These are phyloP conservation scores for Phyllotis vaccarum DNA, from an alignment of 2,797 vertebrate species.

Conservation along the genomic window DNA sequence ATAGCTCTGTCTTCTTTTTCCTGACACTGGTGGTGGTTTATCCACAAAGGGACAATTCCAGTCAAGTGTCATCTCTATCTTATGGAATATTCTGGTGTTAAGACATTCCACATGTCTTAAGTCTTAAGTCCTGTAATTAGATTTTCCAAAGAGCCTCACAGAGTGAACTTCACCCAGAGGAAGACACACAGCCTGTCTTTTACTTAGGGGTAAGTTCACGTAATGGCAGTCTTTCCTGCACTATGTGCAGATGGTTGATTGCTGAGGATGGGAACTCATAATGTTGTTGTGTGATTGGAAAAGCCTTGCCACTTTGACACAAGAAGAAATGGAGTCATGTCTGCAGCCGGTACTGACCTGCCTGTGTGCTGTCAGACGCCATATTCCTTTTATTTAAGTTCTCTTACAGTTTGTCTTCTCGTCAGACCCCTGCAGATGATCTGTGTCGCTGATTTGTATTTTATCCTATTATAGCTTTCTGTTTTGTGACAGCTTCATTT, in stretches of 20 bases:
- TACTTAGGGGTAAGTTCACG: not conserved
- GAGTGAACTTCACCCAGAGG: not conserved
- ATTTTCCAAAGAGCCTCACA: not conserved
- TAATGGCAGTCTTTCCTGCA: not conserved
- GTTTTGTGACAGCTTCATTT: slow-evolving; percentile 27
- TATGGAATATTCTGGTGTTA: not conserved
- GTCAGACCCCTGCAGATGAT: not conserved
- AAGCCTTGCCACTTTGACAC: not conserved
- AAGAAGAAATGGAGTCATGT: slow-evolving; percentile 44
- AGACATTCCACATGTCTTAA: slow-evolving; percentile 11
- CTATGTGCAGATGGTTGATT: not conserved
- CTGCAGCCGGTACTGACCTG: not conserved
- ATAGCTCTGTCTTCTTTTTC: not conserved
- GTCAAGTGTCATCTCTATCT: slow-evolving; percentile 49
- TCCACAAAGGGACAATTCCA: not conserved
- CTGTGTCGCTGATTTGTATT: slow-evolving; percentile 16
- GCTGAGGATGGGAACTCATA: not conserved
- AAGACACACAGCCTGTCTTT: not conserved
- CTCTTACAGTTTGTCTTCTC: slow-evolving; percentile 22
- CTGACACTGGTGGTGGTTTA: not conserved
- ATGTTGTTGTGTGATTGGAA: not conserved
- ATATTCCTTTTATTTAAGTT: slow-evolving; percentile 14
- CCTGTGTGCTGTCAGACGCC: not conserved
- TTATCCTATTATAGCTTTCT: not conserved
- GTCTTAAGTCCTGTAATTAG: slow-evolving; percentile 45